Evolutionary conservation across 2,888 invertebrate genomes (phyloP), one percentile per base, ranked within the genome.

Genomic region (Harpalus rufipes): DNA sequence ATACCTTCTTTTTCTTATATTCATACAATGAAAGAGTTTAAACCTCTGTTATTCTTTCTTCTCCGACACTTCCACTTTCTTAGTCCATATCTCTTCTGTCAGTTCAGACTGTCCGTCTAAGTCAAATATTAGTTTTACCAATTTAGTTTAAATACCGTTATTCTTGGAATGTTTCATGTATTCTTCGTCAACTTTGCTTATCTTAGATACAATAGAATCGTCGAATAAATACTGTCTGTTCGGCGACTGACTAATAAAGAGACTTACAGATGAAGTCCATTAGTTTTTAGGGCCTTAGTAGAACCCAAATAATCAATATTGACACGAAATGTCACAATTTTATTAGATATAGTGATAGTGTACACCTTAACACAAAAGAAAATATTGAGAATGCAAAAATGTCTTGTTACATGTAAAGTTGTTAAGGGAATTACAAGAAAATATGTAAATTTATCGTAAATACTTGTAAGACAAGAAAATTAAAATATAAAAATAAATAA

Each of bases 121-220:
- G 68, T 56, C 58, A 56, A 81, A 81, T 81, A 81, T 81, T 81
- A 68, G 58, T 68, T 81, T 32, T 72, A 14, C 68, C 41, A 81
- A 81, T 51, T 81, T 65, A 51, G 44, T 65, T 41, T 56, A 61
- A 68, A 68, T 56, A 68, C 81, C 68, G 81, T 81, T 81, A 72
- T 81, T 81, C 81, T 51, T 68, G 39, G 81, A 81, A 81, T 81
- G 68, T 81, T 81, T 81, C 59, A 21, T 81, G 63, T 81, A 51
- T 81, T 72, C 81, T 78, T 78, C 25, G 78, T 78, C 56, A 78
- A 58, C 78, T 78, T 78, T 25, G 16, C 78, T 78, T 78, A 78
- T 78, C 78, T 25, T 18, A 78, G 16, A 58, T 21, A 78, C 78
- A 78, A 78, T 78, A 78, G 78, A 56, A 78, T 25, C 32, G 56